phyloP scores from a whole-genome alignment of 2,797 vertebrate genomes.

The Dryobates pubescens region DNA sequence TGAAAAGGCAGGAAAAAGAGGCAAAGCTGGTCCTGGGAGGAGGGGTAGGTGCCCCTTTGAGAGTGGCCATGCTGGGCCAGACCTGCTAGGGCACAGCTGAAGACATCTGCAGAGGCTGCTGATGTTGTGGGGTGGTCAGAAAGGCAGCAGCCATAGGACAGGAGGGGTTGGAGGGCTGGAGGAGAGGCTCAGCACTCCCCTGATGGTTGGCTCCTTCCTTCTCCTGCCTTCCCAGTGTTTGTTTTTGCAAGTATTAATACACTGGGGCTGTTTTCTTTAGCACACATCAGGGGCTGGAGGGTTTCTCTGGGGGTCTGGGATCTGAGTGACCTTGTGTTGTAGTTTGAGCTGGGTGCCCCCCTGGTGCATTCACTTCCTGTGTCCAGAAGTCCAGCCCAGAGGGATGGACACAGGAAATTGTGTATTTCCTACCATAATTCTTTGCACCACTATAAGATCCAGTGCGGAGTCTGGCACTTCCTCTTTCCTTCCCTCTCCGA shows the following conservation, averaged over 20 bases:
- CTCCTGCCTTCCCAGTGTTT: not conserved
- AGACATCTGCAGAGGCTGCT: not conserved
- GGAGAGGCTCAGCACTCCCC: not conserved
- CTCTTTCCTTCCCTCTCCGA: no score
- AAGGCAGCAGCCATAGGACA: not conserved
- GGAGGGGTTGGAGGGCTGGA: not conserved
- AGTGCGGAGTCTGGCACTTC: no score
- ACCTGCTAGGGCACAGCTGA: not conserved
- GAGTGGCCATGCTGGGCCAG: not conserved
- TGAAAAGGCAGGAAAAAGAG: not conserved
- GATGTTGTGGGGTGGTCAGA: not conserved
- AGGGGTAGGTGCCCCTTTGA: no score
- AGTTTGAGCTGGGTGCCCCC: no score
- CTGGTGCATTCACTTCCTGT: no score
- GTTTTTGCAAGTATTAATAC: slow-evolving; percentile 31
- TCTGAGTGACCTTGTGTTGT: slow-evolving; percentile 3
- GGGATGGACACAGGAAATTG: no score
- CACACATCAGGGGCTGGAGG: accelerated
- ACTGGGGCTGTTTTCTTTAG: slow-evolving; percentile 33
- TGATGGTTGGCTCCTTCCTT: not conserved
- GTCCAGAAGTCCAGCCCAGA: no score
- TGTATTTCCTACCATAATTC: no score
- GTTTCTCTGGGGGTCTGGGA: not conserved
- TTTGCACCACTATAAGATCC: no score
- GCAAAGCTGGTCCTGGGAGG: not conserved